A percentile compares a stretch with the other conserved stretches of the same genome.
Evolutionary conservation across 2,113 vertebrate species (phyloP).

Genomic region (Zosterops borbonicus): DNA sequence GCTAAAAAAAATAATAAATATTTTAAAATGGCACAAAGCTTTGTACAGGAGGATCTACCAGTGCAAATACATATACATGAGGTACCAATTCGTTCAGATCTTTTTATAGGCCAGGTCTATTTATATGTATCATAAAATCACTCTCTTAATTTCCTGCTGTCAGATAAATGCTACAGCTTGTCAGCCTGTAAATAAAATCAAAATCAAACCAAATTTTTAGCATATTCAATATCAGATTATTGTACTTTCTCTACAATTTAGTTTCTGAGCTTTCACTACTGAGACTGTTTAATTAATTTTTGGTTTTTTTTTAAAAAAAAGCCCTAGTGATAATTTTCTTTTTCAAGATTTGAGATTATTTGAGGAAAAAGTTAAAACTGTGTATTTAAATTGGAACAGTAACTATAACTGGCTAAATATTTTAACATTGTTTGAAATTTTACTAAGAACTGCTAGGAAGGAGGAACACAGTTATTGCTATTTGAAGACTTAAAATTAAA

Average conservation of each 20-base stretch:
- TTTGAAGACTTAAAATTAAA: conserved; percentile 50
- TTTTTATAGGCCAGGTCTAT: conserved; percentile 57
- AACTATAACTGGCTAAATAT: conserved; percentile 64
- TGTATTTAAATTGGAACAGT: conserved; percentile 2
- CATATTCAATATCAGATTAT: not conserved
- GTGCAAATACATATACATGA: conserved; percentile 74
- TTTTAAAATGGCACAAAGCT: conserved; percentile 62
- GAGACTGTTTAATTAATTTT: not conserved
- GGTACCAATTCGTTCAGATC: conserved; percentile 62
- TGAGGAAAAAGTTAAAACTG: not conserved
- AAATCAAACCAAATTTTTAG: not conserved
- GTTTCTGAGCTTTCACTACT: not conserved
- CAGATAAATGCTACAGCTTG: not conserved
- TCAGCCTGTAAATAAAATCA: conserved; percentile 12
- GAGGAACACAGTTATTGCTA: conserved; percentile 76
- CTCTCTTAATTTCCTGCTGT: conserved; percentile 29
- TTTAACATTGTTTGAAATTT: conserved; percentile 47
- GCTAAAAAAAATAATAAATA: conserved; percentile 17
- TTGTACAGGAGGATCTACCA: conserved; percentile 61
- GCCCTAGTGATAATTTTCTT: not conserved
- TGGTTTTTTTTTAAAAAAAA: not conserved
- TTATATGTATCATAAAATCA: conserved; percentile 37
- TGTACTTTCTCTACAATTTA: not conserved
- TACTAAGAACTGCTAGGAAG: conserved; percentile 52
- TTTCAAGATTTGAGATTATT: conserved; percentile 31